Base-by-base conservation (phyloP, 2,113 vertebrate genomes). In the Xyliphius kryptos region DNA sequence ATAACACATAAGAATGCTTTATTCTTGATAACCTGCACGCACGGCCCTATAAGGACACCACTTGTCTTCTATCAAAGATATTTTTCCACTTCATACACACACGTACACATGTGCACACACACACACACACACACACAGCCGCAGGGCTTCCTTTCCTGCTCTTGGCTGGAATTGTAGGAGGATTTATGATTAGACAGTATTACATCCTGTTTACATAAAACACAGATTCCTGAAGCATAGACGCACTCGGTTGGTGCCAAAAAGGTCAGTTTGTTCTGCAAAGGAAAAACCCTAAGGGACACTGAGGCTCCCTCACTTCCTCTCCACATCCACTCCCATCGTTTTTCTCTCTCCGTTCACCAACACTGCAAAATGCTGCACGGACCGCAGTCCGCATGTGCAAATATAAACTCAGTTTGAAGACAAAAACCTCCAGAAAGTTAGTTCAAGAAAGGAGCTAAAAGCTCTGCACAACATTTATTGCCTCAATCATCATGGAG, bases 151-250 rank as follows among this genome's bases (percentile, higher is more conserved):
- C 63, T 64, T 61, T 54, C 16, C 16, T 44, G 38, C 56, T 57
- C 36, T n/a, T 57, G 12, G 52, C 46, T 49, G 26, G 70, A 78
- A 63, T 7, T 66, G 56, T 67, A 70, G 78, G 73, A 81, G 79
- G 80, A 82, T 85, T 88, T 85, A 85, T 74, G 73, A 81, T 80
- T 81, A 85, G 80, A 85, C 81, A 81, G 80, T 78, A 79, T 77
- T 81, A 75, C 78, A 83, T 86, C 83, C 83, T 86, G 85, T 88
- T 86, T 86, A 86, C 80, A 82, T 81, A 82, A 80, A 83, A 70
- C 75, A 78, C 67, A 74, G 71, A 69, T 68, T 71, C 64, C 67
- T 62, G 63, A 60, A 74, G 69, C 62, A 75, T 64, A 75, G 71
- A 73, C 70, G 59, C 64, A 9, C 32, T 3, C 44, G 19, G 54